Percentiles rank a stretch among this genome's conserved stretches.
Conservation (phyloP, 2,113 vertebrate species). For the Brevimyrus niger region DNA sequence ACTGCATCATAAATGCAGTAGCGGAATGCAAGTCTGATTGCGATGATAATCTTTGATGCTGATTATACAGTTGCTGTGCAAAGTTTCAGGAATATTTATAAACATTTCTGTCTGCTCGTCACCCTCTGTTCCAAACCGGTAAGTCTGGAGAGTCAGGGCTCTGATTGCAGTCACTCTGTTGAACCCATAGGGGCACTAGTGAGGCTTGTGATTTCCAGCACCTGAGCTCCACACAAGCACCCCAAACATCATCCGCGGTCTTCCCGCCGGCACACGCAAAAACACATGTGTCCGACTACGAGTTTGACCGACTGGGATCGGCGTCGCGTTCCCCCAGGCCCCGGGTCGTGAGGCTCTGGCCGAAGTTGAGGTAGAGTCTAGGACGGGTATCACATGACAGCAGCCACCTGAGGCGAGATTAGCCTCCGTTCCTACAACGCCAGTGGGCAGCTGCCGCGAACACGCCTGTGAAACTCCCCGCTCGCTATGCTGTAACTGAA, state of each 20-base stretch:
- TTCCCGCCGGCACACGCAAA: neutral
- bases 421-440: neutral
- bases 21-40: neutral
- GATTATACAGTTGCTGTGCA: neutral
- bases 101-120: neutral
- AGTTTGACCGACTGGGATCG: neutral
- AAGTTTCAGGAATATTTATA: neutral
- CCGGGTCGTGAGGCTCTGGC: neutral
- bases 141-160: neutral
- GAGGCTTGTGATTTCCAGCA: neutral
- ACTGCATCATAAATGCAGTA: neutral
- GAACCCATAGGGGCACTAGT: neutral
- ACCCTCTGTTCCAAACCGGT: neutral
- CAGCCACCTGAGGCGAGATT: neutral
- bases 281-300: neutral
- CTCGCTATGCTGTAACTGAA: neutral
- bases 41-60: neutral
- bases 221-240: neutral
- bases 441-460: neutral
- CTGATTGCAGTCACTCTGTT: neutral
- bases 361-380: neutral
- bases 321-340: neutral
- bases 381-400: neutral
- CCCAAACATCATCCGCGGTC: neutral
- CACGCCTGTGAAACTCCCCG: constrained; percentile 1